These are phyloP conservation scores for Polydesmus complanatus DNA, from an alignment of 2,888 invertebrate genomes.

Conservation along the genomic window DNA sequence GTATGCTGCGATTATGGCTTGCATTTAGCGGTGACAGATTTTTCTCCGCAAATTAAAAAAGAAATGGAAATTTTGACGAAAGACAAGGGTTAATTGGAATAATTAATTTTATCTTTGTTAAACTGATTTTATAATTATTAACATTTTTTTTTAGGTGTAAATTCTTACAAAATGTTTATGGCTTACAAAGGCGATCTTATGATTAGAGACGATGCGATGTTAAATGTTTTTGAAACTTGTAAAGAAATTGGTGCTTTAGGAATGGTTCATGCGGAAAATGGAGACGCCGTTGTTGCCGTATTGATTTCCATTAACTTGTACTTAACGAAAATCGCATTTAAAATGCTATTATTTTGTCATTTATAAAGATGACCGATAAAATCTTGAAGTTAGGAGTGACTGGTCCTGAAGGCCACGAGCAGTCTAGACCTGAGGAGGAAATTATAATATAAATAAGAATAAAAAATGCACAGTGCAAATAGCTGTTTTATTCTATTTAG, in stretches of 20 bases:
- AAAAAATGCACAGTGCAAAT: too few species aligned
- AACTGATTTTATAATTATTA: not conserved
- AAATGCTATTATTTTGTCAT: not conserved
- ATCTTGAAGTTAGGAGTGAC: constrained; percentile 73
- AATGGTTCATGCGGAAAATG: constrained; percentile 95
- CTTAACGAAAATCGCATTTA: not conserved
- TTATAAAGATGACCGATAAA: constrained; percentile 5
- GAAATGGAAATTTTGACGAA: constrained; percentile 18
- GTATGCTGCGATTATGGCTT: constrained; percentile 95
- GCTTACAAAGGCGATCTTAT: constrained; percentile 83
- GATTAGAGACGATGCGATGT: constrained; percentile 79
- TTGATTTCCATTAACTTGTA: too few species aligned
- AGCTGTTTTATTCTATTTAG: too few species aligned
- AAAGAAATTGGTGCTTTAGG: constrained; percentile 74
- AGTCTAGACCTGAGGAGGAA: constrained; percentile 66
- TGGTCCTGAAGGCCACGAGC: constrained; percentile 87
- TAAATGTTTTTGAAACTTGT: constrained; percentile 70
- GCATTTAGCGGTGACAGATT: constrained; percentile 58
- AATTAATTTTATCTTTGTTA: not conserved
- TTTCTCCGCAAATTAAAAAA: constrained; percentile 9
- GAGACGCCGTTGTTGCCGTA: constrained; percentile 71
- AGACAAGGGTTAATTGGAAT: constrained; percentile 12
- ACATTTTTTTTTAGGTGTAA: constrained; percentile 48
- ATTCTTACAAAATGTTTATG: constrained; percentile 98
- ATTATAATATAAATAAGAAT: not conserved